Conservation (phyloP, 2,888 invertebrate genomes). For the Eilema griseolum region DNA sequence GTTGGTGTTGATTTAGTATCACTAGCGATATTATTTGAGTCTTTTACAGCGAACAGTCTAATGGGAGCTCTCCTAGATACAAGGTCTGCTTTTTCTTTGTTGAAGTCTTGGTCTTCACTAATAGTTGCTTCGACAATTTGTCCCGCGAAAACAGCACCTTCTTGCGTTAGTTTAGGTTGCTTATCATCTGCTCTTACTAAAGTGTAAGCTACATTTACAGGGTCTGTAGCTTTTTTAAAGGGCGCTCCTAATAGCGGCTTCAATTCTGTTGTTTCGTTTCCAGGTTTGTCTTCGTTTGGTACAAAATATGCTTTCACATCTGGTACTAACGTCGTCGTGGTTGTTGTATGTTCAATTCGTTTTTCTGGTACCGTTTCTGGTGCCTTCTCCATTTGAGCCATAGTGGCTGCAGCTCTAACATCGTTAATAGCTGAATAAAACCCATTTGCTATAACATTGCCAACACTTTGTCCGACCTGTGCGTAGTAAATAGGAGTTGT, state of each 20-base stretch:
- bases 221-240: conserved; percentile 72
- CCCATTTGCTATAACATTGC: conserved; percentile 72
- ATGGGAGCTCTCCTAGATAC: conserved; percentile 72
- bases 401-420: conserved; percentile 87
- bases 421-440: conserved; percentile 88
- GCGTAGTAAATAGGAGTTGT: conserved; percentile 81
- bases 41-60: conserved; percentile 68
- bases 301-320: conserved; percentile 63
- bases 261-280: conserved; percentile 65
- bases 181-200: conserved; percentile 71
- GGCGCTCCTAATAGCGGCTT: conserved; percentile 72
- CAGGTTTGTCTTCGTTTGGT: conserved; percentile 61
- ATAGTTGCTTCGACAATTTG: conserved; percentile 80
- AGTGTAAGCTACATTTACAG: conserved; percentile 77
- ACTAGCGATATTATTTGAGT: conserved; percentile 59
- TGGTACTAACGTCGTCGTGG: conserved; percentile 59
- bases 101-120: conserved; percentile 78
- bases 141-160: conserved; percentile 76
- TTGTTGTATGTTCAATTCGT: conserved; percentile 51
- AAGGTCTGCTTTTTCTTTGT: conserved; percentile 70
- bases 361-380: conserved; percentile 71
- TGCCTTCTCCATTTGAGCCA: conserved; percentile 87
- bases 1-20: conserved; percentile 46
- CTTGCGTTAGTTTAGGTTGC: conserved; percentile 66
- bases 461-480: conserved; percentile 78